Evolutionary conservation across 2,888 invertebrate genomes (phyloP).

Genomic region (Tetragonisca angustula): DNA sequence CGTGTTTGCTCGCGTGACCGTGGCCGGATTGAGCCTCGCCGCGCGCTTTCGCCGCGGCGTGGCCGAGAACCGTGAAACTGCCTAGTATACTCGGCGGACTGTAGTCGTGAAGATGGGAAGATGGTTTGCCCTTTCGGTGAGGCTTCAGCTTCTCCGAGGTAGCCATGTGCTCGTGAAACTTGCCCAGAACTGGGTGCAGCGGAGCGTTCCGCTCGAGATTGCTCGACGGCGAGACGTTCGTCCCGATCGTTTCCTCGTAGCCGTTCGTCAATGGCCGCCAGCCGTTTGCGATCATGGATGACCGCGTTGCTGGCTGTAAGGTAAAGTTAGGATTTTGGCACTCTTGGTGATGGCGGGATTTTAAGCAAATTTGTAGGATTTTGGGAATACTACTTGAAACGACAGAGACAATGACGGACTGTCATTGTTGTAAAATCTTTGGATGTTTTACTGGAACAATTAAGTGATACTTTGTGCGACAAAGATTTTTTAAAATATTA

Average conservation of each 20-base stretch:
- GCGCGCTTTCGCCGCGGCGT: conserved; percentile 86
- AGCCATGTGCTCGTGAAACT: conserved; percentile 80
- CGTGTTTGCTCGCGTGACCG: conserved; percentile 63
- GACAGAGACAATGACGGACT: no score
- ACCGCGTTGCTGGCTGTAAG: conserved; percentile 72
- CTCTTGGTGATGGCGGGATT: no score
- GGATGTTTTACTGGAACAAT: no score
- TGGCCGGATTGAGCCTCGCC: conserved; percentile 78
- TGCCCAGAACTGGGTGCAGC: conserved; percentile 77
- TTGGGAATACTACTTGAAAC: no score
- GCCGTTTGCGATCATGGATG: conserved; percentile 80
- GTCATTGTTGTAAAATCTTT: no score
- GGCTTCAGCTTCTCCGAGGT: conserved; percentile 75
- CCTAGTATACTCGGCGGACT: conserved; percentile 83
- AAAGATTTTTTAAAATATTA: no score
- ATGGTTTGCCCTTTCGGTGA: conserved; percentile 70
- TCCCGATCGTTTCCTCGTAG: conserved; percentile 77
- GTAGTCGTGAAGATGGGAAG: conserved; percentile 71
- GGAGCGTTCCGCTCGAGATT: conserved; percentile 71
- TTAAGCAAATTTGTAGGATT: no score
- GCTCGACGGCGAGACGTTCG: conserved; percentile 73
- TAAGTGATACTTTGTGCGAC: no score
- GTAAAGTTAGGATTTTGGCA: background rate
- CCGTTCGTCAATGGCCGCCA: conserved; percentile 79
- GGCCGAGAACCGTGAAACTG: conserved; percentile 87